Evolutionary conservation across 2,888 invertebrate species (phyloP), one percentile per base, ranked within the genome.

Genomic region (Trimorus sp.): DNA sequence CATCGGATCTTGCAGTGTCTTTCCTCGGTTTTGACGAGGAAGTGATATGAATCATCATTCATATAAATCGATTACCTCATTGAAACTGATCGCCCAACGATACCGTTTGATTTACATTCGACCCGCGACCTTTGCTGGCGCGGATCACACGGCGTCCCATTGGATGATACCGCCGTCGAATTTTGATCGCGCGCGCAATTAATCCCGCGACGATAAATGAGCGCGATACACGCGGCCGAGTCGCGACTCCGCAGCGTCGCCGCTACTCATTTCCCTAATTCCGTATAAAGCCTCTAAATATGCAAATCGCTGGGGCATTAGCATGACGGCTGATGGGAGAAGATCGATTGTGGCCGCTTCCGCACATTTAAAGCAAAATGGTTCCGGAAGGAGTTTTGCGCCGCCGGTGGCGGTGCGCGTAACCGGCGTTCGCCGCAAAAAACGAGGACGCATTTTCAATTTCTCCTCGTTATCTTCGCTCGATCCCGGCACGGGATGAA

Each of bases 301-400:
- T 62, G 79, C 51, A 79, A 79, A 74, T 68, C 56, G 45, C 37
- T 11, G 15, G n/a, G 36, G 65, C 65, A 79, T 68, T 74, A 69
- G 51, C 66, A 63, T 76, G 71, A 62, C 62, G 59, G 56, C 45
- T 59, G 73, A 74, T 75, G 62, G 26, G 60, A 59, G 76, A 76
- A 66, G 77, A 78, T 68, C 77, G 78, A 82, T 77, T 68, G 82
- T 48, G 65, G 65, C 60, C 36, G 63, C 69, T 82, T 78, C 82
- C 78, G 78, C 12, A 66, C 74, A 77, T 69, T 78, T 78, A 69
- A 77, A 48, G 59, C 38, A 58, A 78, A 71, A 73, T 66, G 69
- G 77, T 76, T 80, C 77, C 83, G 85, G 85, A 85, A 84, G 75
- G 68, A 56, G 70, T 49, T 77, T 63, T 16, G 51, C 14, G 59